Evolutionary conservation across 2,888 invertebrate species (phyloP).

Genomic region (Cyclophora punctaria): DNA sequence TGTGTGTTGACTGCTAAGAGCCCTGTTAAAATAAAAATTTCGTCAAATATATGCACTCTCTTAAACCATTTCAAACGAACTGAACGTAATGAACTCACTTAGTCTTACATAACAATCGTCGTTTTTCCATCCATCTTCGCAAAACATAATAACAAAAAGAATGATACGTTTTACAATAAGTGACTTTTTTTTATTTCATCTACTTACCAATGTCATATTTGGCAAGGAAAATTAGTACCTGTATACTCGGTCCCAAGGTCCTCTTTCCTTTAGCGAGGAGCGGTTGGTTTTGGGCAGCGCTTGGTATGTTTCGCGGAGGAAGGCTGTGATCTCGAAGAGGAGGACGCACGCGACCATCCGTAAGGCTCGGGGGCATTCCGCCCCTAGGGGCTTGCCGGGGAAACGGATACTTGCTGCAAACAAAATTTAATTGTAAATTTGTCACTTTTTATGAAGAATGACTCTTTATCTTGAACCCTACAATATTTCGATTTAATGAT

Average conservation of each 20-base stretch:
- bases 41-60: constrained; percentile 67
- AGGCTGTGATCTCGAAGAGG: constrained; percentile 97
- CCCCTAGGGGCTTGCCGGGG: constrained; percentile 78
- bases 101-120: constrained; percentile 73
- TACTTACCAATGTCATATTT: constrained; percentile 55
- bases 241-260: constrained; percentile 89
- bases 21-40: constrained; percentile 73
- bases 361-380: constrained; percentile 90
- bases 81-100: constrained; percentile 71
- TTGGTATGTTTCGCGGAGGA: constrained; percentile 96
- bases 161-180: constrained; percentile 63
- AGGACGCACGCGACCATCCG: constrained; percentile 95
- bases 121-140: constrained; percentile 74
- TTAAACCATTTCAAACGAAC: constrained; percentile 58
- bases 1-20: constrained; percentile 76
- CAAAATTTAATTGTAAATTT: not conserved
- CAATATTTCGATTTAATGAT: no score
- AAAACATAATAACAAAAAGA: constrained; percentile 60
- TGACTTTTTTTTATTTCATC: constrained; percentile 33
- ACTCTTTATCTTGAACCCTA: not conserved
- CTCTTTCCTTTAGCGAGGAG: constrained; percentile 83
- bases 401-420: constrained; percentile 78
- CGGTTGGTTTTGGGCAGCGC: constrained; percentile 84
- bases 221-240: constrained; percentile 61
- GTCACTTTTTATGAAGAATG: not conserved